These are phyloP conservation scores for Falco berigora DNA, from an alignment of 2,797 vertebrate genomes.

Conservation along the genomic window DNA sequence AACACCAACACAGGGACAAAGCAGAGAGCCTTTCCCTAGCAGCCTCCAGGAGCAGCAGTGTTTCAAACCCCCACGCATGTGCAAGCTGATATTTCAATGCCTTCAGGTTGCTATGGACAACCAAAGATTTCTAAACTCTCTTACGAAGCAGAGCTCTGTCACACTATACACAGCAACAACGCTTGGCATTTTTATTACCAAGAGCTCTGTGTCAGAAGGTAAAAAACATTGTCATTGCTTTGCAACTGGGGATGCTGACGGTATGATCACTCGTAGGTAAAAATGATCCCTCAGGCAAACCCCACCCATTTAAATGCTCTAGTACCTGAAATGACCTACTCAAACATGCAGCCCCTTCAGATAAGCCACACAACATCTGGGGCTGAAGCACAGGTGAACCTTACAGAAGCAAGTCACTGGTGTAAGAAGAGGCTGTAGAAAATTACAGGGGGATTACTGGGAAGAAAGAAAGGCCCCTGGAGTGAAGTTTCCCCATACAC, in stretches of 20 bases:
- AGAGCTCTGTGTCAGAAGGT: background rate
- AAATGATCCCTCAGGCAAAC: accelerated
- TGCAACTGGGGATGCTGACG: background rate
- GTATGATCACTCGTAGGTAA: background rate
- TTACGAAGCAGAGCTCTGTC: background rate
- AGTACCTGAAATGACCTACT: background rate
- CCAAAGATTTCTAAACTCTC: background rate
- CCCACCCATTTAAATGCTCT: background rate
- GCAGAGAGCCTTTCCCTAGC: background rate
- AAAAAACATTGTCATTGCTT: background rate
- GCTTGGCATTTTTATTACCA: background rate
- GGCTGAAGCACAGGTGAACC: background rate
- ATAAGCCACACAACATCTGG: background rate
- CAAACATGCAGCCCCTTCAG: background rate
- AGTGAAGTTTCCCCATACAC: background rate
- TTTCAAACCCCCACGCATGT: background rate
- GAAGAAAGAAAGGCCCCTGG: background rate
- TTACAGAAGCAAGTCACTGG: background rate
- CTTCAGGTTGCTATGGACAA: constrained; percentile 53
- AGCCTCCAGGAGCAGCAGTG: background rate
- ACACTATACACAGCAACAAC: background rate
- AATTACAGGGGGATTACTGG: background rate
- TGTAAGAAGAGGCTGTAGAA: background rate
- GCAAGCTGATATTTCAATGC: background rate
- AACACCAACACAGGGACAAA: background rate